phyloP scores from a whole-genome alignment of 2,797 vertebrate genomes.

The Odontamblyopus lacepedii region DNA sequence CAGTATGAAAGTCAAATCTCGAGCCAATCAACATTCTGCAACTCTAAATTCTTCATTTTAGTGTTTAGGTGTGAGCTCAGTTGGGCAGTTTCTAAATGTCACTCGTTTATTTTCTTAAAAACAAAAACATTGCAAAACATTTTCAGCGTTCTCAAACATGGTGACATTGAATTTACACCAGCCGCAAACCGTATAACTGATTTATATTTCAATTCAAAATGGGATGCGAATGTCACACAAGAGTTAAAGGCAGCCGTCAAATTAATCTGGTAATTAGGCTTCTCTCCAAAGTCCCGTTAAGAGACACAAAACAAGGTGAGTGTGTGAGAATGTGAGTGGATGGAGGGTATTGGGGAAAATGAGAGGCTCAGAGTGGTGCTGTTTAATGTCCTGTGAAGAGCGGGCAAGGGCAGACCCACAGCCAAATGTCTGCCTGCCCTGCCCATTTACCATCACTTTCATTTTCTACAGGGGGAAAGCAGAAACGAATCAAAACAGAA shows the following conservation, averaged over 20 bases:
- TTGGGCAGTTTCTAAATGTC: background rate
- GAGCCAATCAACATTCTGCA: background rate
- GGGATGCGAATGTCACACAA: background rate
- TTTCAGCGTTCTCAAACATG: background rate
- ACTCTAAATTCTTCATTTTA: background rate
- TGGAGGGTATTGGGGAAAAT: slow-evolving; percentile 53
- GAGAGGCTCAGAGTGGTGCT: slow-evolving; percentile 45
- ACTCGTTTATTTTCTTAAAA: background rate
- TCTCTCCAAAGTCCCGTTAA: slow-evolving; percentile 43
- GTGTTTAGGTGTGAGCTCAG: background rate
- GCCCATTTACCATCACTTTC: slow-evolving; percentile 35
- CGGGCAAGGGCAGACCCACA: slow-evolving; percentile 55
- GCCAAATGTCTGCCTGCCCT: slow-evolving; percentile 38
- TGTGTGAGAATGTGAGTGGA: slow-evolving; percentile 13
- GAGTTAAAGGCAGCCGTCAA: slow-evolving; percentile 35
- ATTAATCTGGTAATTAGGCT: slow-evolving; percentile 55
- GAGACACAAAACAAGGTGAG: slow-evolving; percentile 61
- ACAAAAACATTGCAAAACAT: background rate
- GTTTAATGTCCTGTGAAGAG: slow-evolving; percentile 76
- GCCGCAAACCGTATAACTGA: background rate
- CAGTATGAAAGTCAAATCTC: background rate
- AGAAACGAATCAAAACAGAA: slow-evolving; percentile 10
- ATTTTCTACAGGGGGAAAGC: slow-evolving; percentile 21
- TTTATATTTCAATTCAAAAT: slow-evolving; percentile 4
- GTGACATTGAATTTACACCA: background rate